phyloP scores from a whole-genome alignment of 2,113 vertebrate species.

The Lonchura striata region DNA sequence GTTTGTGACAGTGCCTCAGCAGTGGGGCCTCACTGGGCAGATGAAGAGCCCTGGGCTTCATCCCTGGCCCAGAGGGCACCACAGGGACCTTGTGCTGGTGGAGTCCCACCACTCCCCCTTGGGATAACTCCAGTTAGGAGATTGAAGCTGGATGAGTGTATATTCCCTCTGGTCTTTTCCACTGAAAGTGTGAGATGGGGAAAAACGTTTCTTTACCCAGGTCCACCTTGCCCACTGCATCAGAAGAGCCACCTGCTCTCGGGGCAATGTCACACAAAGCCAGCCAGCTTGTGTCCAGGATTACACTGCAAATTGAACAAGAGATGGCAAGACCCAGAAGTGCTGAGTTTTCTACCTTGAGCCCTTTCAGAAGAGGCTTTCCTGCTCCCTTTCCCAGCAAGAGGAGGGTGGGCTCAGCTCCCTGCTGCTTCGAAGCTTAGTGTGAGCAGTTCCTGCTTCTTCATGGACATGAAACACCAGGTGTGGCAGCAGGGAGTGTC shows the following conservation, averaged over 20 bases:
- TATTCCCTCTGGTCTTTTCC: background rate
- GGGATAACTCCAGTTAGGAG: background rate
- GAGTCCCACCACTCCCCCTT: background rate
- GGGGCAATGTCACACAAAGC: background rate
- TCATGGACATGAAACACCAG: accelerated
- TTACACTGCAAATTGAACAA: background rate
- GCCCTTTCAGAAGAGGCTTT: background rate
- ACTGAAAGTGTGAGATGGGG: background rate
- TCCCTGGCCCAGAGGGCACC: background rate
- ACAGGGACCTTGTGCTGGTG: accelerated
- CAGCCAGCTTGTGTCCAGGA: background rate
- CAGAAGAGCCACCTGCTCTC: background rate
- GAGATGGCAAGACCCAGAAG: background rate
- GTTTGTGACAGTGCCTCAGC: background rate
- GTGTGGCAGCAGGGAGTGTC: background rate
- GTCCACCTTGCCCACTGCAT: background rate
- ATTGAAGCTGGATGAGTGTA: background rate
- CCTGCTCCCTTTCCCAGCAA: background rate
- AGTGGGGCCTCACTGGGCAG: accelerated
- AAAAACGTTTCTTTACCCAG: background rate
- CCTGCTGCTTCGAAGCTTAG: background rate
- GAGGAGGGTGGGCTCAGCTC: background rate
- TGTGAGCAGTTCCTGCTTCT: accelerated
- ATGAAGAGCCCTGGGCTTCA: background rate
- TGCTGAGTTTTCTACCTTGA: background rate